Conservation (phyloP, 2,888 invertebrate genomes). For the Hypena proboscidalis region DNA sequence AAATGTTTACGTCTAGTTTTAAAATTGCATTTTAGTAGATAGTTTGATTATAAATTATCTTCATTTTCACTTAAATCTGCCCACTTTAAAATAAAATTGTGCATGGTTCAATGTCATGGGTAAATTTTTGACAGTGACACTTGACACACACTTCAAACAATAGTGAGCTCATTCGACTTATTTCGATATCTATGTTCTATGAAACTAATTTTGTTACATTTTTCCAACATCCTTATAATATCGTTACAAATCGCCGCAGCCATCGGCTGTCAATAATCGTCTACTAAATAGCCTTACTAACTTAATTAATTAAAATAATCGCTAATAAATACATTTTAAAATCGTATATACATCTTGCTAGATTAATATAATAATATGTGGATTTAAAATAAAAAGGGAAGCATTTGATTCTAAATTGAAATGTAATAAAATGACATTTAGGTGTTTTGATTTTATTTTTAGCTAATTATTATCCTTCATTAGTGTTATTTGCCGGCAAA, state of each 20-base stretch:
- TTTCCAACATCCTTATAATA: constrained; percentile 44
- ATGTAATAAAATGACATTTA: constrained; percentile 81
- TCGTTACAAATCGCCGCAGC: constrained; percentile 57
- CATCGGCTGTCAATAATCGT: constrained; percentile 60
- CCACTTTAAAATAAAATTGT: too few relatives aligned
- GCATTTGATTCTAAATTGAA: constrained; percentile 84
- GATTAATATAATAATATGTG: constrained; percentile 76
- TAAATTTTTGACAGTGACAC: too few relatives aligned
- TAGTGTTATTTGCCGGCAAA: constrained; percentile 33
- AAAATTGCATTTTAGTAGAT: too few relatives aligned
- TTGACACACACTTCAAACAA: too few relatives aligned
- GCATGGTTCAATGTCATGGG: too few relatives aligned
- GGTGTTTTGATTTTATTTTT: constrained; percentile 63
- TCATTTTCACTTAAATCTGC: too few relatives aligned
- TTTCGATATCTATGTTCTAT: background rate
- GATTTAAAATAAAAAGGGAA: constrained; percentile 70
- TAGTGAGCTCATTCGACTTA: too few relatives aligned
- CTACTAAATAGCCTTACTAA: constrained; percentile 84
- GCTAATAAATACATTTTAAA: constrained; percentile 68
- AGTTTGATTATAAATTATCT: too few relatives aligned
- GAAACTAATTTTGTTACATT: background rate
- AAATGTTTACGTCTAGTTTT: too few relatives aligned
- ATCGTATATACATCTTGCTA: constrained; percentile 73
- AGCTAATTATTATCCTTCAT: constrained; percentile 43
- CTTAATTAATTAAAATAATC: constrained; percentile 70